phyloP scores from a whole-genome alignment of 2,113 vertebrate genomes.

The Panthera tigris region DNA sequence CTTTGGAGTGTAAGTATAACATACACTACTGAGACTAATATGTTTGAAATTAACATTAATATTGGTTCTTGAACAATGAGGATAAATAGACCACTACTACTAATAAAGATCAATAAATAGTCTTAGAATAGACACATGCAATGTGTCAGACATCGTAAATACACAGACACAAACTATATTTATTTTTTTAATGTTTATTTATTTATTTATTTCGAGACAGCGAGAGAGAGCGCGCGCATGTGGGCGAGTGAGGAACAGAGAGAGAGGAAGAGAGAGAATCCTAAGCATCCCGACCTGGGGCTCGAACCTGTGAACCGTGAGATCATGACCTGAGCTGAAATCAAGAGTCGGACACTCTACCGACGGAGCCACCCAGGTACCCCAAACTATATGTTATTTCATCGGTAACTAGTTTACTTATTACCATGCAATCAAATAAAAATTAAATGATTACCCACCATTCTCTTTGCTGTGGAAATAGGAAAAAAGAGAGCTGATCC shows the following conservation, averaged over 20 bases:
- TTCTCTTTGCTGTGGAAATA: background rate
- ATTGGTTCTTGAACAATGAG: background rate
- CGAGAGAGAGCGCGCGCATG: too few species aligned
- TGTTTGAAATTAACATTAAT: background rate
- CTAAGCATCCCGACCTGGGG: too few species aligned
- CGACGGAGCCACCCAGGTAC: too few species aligned
- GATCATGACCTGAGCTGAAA: too few species aligned
- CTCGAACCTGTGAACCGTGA: too few species aligned
- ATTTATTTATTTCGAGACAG: too few species aligned
- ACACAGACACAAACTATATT: background rate
- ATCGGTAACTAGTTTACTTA: background rate
- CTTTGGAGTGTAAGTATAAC: background rate
- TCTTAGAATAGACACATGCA: background rate
- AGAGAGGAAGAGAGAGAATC: too few species aligned
- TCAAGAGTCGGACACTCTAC: too few species aligned
- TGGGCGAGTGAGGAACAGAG: too few species aligned
- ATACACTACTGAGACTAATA: background rate
- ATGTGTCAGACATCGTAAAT: background rate
- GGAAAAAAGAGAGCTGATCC: background rate
- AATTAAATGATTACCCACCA: background rate
- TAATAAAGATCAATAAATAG: background rate
- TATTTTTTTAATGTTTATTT: background rate
- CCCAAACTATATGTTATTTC: background rate
- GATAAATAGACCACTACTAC: background rate
- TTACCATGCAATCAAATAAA: background rate